phyloP scores from a whole-genome alignment of 92 coral and sea anemone species.

The Porites cylindrica region DNA sequence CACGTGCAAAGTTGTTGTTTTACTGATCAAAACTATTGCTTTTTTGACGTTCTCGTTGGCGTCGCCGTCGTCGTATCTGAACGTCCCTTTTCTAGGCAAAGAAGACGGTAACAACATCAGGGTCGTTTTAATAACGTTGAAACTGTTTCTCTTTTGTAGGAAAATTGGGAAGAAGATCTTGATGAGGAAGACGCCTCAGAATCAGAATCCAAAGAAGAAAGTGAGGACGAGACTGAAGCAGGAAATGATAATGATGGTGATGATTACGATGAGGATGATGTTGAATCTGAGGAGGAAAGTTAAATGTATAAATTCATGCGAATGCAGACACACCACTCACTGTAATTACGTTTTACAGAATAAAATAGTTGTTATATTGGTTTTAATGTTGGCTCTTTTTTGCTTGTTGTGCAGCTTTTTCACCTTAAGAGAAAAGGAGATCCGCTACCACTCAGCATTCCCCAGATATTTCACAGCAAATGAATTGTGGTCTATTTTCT shows the following conservation, averaged over 20 bases:
- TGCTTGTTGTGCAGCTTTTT: neutral
- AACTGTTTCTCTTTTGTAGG: slow-evolving; percentile 27
- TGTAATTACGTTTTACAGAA: slow-evolving; percentile 38
- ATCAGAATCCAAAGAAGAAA: slow-evolving; percentile 47
- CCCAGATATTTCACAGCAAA: too few species aligned
- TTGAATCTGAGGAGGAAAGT: slow-evolving; percentile 42
- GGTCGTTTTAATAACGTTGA: neutral
- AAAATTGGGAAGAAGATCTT: slow-evolving; percentile 61
- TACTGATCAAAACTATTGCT: too few species aligned
- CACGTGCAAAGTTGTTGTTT: too few species aligned
- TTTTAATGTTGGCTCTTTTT: neutral
- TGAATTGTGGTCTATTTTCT: too few species aligned
- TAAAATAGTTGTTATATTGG: slow-evolving; percentile 21
- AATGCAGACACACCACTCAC: slow-evolving; percentile 21
- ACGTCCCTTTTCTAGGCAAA: too few species aligned
- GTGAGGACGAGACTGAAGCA: slow-evolving; percentile 37
- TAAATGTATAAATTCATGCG: slow-evolving; percentile 34
- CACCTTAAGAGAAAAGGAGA: neutral
- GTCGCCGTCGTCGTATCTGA: too few species aligned
- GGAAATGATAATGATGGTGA: slow-evolving; percentile 37
- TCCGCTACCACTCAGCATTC: too few species aligned
- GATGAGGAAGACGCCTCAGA: slow-evolving; percentile 29
- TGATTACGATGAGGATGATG: slow-evolving; percentile 4
- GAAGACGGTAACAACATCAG: neutral
- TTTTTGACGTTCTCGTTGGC: too few species aligned